Evolutionary conservation across 2,888 invertebrate species (phyloP).

Genomic region (Sicus ferrugineus): DNA sequence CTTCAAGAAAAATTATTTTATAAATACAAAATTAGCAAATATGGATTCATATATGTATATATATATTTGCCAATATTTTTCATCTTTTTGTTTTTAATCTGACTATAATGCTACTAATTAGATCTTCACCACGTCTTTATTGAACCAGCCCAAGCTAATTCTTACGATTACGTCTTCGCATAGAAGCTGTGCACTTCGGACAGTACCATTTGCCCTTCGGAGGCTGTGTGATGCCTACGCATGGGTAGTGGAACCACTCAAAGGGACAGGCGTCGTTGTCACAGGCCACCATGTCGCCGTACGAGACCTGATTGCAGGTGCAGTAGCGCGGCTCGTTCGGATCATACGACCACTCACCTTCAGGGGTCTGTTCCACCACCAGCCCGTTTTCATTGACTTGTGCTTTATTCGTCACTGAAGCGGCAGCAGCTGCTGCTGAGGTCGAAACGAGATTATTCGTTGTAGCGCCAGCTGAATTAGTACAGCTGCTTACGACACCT

Average conservation of each 20-base stretch:
- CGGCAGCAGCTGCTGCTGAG: constrained; percentile 42
- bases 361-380: constrained; percentile 65
- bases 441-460: constrained; percentile 42
- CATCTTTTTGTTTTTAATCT: constrained; percentile 4
- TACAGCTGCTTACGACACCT: neutral
- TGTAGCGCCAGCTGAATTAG: neutral
- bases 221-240: constrained; percentile 94
- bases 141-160: constrained; percentile 66
- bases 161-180: constrained; percentile 84
- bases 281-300: constrained; percentile 99
- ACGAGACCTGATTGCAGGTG: constrained; percentile 95
- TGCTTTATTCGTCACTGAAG: constrained; percentile 44
- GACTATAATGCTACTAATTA: constrained; percentile 20
- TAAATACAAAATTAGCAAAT: neutral
- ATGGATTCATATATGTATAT: neutral
- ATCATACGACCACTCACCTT: constrained; percentile 91
- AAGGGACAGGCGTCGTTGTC: constrained; percentile 97
- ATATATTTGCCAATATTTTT: neutral
- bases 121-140: neutral
- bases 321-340: constrained; percentile 97
- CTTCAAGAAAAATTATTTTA: neutral
- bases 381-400: constrained; percentile 56
- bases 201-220: constrained; percentile 99
- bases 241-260: constrained; percentile 99
- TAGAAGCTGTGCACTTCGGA: constrained; percentile 89